Conservation (phyloP, 2,888 invertebrate genomes). For the Sinelater perroti region DNA sequence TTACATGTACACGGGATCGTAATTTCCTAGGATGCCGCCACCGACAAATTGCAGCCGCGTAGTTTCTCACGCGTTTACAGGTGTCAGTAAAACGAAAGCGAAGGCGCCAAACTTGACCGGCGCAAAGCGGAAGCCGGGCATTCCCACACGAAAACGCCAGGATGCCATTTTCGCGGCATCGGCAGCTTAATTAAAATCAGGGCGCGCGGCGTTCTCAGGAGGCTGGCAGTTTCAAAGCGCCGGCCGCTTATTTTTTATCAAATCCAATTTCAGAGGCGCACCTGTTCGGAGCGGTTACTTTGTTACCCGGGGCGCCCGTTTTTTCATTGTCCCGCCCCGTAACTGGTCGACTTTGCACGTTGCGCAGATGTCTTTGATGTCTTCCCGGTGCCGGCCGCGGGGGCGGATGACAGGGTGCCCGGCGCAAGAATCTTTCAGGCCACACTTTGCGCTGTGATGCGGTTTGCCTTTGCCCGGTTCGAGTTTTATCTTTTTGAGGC, state of each 20-base stretch:
- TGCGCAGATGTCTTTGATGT: constrained; percentile 29
- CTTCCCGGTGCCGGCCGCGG: constrained; percentile 6
- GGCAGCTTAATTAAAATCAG: constrained; percentile 10
- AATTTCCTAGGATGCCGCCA: constrained; percentile 10
- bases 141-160: not conserved
- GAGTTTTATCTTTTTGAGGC: not conserved
- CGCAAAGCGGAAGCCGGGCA: not conserved
- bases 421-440: not conserved
- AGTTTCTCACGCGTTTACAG: constrained; percentile 8
- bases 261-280: constrained; percentile 23
- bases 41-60: not conserved
- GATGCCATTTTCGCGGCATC: too few relatives aligned
- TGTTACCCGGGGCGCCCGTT: constrained; percentile 13
- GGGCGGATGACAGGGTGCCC: not conserved
- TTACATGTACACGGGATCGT: constrained; percentile 13
- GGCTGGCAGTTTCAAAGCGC: constrained; percentile 2
- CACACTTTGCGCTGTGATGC: constrained; percentile 5
- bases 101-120: not conserved
- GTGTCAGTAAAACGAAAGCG: not conserved
- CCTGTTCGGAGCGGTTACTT: constrained; percentile 24
- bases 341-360: constrained; percentile 25
- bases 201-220: not conserved
- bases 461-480: constrained; percentile 2
- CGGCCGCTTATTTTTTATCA: constrained; percentile 4
- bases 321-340: constrained; percentile 6